These are phyloP conservation scores for Lethenteron camtschaticum DNA, from an alignment of 2,113 vertebrate genomes.

Conservation along the genomic window DNA sequence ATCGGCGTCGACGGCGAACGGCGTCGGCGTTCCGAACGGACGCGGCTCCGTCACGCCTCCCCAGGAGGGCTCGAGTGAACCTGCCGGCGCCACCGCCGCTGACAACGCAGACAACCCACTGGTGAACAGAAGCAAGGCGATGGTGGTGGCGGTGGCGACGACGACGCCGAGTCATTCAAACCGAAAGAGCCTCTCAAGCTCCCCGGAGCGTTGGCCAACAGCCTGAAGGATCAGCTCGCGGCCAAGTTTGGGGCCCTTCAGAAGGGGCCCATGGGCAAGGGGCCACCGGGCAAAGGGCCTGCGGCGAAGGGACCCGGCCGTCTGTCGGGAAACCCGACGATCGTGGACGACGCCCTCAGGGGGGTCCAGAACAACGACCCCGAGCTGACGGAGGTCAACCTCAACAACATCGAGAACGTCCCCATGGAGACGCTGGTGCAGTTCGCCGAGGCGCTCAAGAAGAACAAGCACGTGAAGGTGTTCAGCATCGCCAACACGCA, in stretches of 20 bases:
- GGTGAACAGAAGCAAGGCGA: constrained; percentile 6
- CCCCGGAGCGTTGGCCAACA: constrained; percentile 9
- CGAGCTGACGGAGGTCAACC: constrained; percentile 55
- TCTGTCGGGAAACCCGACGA: constrained; percentile 81
- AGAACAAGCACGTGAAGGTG: constrained; percentile 55
- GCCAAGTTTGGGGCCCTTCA: constrained; percentile 60
- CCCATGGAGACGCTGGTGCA: constrained; percentile 79
- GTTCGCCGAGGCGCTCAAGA: constrained; percentile 64
- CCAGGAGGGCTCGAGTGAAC: too few relatives aligned
- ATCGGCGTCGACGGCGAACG: not conserved
- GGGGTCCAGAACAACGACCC: constrained; percentile 55
- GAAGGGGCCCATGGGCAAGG: constrained; percentile 43
- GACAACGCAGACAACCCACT: not conserved
- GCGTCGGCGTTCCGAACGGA: too few relatives aligned
- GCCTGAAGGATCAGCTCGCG: constrained; percentile 33
- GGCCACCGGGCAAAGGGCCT: constrained; percentile 6
- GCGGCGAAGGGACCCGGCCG: constrained; percentile 66
- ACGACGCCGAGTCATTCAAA: not conserved
- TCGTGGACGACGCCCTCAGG: constrained; percentile 58
- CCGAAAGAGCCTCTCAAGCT: too few relatives aligned
- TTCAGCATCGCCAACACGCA: constrained; percentile 83
- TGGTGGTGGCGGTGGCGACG: constrained; percentile 4
- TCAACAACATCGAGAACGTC: constrained; percentile 98
- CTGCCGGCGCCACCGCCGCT: not conserved
- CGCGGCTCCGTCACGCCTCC: too few relatives aligned